Base-by-base conservation (phyloP, 1,140 invertebrate species). In the Pseudomyrmex gracilis region DNA sequence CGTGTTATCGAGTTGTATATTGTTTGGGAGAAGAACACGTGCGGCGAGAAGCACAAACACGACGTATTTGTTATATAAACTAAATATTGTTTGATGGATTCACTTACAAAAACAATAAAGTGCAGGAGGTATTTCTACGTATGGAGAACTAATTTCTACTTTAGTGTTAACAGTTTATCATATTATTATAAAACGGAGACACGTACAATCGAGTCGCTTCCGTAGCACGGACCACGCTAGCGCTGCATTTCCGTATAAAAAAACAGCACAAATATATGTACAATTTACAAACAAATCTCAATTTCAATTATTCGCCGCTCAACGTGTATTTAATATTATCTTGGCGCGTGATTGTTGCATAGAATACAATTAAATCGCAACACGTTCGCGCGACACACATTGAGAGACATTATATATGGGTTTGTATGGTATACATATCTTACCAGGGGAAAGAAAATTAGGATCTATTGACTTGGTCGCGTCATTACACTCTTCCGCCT, bases 121-220 rank as follows among this genome's bases (percentile, higher is more conserved):
- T 89, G 88, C 88, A 80, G 71, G 51, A 12, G 34, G 34, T 34
- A 34, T 89, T 89, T 89, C 85, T 87, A 89, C 87, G 82, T 84
- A 89, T 63, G 85, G 84, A 80, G 85, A 85, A 86, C 88, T 87
- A 89, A 89, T 89, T 67, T 89, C 88, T 89, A 89, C 88, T 87
- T 82, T 74, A 80, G 34, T 34, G 34, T 71, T 71, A 89, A 89
- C 76, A 89, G 34, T 85, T 85, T 89, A 89, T 66, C 43, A 34
- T 34, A 34, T 86, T 86, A 87, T 85, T 70, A 77, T 88, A 87
- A 89, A 60, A 89, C 76, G 67, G 5, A 49, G 86, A 85, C 94
- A 97, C 97, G 95, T 97, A 98, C 97, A 98, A 95, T 98, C 97
- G 94, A 97, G 96, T 90, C 97, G 95, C 94, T 98, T 98, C 93